A percentile compares a stretch with the other conserved stretches of the same genome.
phyloP scores from a whole-genome alignment of 2,888 invertebrate genomes.

The Formica aserva region DNA sequence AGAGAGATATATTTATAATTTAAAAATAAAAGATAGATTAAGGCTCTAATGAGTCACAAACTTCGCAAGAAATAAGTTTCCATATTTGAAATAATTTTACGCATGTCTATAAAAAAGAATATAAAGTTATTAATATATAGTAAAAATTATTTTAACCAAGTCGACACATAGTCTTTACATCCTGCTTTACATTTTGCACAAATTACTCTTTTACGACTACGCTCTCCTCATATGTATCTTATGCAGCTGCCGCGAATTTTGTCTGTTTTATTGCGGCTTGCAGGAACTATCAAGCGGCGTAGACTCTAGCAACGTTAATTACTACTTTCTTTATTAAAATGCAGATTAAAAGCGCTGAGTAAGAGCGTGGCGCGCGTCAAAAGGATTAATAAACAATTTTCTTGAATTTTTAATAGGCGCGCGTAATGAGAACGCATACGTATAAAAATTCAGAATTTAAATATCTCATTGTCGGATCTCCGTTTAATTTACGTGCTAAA shows the following conservation, averaged over 20 bases:
- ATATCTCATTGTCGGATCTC: constrained; percentile 19
- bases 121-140: constrained; percentile 12
- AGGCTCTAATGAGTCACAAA: background rate
- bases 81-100: background rate
- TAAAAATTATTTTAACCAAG: constrained; percentile 19
- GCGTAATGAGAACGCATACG: constrained; percentile 18
- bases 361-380: constrained; percentile 19
- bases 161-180: constrained; percentile 17
- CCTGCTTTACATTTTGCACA: constrained; percentile 16
- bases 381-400: constrained; percentile 54
- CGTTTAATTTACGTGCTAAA: constrained; percentile 43
- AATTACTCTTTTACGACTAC: constrained; percentile 43
- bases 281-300: constrained; percentile 40
- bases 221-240: constrained; percentile 24
- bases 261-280: constrained; percentile 45
- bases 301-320: constrained; percentile 42
- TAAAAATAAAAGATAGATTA: background rate
- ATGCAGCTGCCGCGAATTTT: constrained; percentile 13
- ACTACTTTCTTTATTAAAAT: constrained; percentile 52
- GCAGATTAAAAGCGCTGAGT: constrained; percentile 47
- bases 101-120: background rate
- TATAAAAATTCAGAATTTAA: constrained; percentile 27
- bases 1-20: background rate
- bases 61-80: background rate
- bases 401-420: constrained; percentile 42